phyloP scores from a whole-genome alignment of 2,888 invertebrate species.

The Tetrapedia diversipes region DNA sequence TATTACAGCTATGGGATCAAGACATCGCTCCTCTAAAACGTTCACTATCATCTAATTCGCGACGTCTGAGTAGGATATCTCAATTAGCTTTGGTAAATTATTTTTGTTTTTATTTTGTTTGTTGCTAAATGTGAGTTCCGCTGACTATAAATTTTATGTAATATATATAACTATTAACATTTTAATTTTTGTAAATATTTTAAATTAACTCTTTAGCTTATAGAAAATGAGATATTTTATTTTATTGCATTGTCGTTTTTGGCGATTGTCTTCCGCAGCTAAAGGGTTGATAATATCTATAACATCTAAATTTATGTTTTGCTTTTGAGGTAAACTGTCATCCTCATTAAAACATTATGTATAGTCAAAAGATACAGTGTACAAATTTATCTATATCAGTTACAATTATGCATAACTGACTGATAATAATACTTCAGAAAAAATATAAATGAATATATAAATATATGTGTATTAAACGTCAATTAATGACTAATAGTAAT shows the following conservation, averaged over 20 bases:
- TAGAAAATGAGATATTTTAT: too few species aligned
- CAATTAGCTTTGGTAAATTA: constrained; percentile 91
- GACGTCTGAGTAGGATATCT: constrained; percentile 92
- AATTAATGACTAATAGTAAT: not conserved
- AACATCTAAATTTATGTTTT: too few species aligned
- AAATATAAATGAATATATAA: not conserved
- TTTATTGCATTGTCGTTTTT: constrained; percentile 3
- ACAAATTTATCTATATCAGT: not conserved
- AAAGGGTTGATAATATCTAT: too few species aligned
- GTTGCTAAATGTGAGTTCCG: constrained; percentile 29
- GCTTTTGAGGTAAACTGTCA: too few species aligned
- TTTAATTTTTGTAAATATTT: constrained; percentile 28
- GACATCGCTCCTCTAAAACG: constrained; percentile 93
- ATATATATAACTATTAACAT: constrained; percentile 53
- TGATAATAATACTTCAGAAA: not conserved
- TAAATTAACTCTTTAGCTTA: too few species aligned
- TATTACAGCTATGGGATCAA: constrained; percentile 92
- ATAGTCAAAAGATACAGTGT: too few species aligned
- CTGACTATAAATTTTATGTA: constrained; percentile 10
- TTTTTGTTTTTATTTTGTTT: constrained; percentile 67
- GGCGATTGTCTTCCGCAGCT: too few species aligned
- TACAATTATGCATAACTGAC: constrained; percentile 31
- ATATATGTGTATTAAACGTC: not conserved
- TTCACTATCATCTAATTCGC: constrained; percentile 89
- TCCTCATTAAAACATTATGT: not conserved